Evolutionary conservation across 1,140 invertebrate genomes (phyloP).

Genomic region (Pseudomyrmex cubaensis): DNA sequence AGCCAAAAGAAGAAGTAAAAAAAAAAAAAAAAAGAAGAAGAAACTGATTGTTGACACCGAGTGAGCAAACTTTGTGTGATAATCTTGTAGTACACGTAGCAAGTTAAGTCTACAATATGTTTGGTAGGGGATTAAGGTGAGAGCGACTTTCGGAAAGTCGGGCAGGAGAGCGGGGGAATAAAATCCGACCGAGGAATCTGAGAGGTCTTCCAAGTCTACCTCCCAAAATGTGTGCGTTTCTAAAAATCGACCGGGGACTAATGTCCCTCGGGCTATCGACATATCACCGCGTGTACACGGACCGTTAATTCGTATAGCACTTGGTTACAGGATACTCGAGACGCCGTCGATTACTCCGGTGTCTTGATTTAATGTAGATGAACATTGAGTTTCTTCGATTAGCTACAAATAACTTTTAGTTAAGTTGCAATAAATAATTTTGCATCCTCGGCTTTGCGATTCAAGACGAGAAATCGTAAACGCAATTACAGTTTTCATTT

Average conservation of each 20-base stretch:
- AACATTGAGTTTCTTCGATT: constrained; percentile 49
- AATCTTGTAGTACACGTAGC: constrained; percentile 81
- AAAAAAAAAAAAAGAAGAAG: constrained; percentile 64
- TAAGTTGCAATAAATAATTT: neutral
- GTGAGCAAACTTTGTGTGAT: constrained; percentile 84
- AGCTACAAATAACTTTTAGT: neutral
- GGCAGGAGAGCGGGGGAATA: constrained; percentile 54
- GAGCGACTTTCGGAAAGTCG: constrained; percentile 61
- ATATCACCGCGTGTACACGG: constrained; percentile 66
- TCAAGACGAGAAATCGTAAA: constrained; percentile 31
- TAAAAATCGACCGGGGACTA: constrained; percentile 38
- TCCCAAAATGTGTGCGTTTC: neutral
- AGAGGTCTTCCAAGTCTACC: constrained; percentile 65
- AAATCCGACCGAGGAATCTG: constrained; percentile 66
- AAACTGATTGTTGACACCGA: constrained; percentile 84
- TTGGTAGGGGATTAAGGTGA: constrained; percentile 69
- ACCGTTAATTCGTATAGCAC: constrained; percentile 42
- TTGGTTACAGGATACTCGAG: constrained; percentile 67
- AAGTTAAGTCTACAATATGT: constrained; percentile 75
- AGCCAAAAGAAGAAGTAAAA: constrained; percentile 65
- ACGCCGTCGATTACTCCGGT: constrained; percentile 81
- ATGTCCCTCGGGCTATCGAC: constrained; percentile 39
- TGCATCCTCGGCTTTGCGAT: constrained; percentile 29
- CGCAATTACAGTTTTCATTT: constrained; percentile 30
- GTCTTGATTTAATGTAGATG: constrained; percentile 55